Evolutionary conservation across 2,797 vertebrate genomes (phyloP), one percentile per base, ranked within the genome.

Genomic region (Thamnophis elegans): DNA sequence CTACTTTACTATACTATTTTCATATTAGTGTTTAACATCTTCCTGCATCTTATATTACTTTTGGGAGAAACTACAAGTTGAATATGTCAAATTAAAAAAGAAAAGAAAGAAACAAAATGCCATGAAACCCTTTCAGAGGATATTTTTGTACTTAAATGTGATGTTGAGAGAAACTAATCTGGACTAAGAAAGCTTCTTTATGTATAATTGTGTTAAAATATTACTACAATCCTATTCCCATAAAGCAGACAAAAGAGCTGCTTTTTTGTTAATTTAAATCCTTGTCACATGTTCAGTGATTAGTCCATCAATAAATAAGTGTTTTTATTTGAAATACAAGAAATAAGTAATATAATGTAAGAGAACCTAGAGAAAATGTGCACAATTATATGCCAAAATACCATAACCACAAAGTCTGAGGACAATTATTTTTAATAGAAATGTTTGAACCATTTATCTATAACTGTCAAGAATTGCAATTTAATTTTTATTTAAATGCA

Each of bases 401-500:
- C 92, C 92, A 92, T 90, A 6, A 92, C 92, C 87, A 92, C 89
- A 78, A 92, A 92, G 58, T 89, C 89, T 94, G 88, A 82, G n/a
- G 68, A 32, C 85, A 92, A 95, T 62, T 10, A 6, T 95, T 93
- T 95, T 93, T 53, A 6, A 88, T 93, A 92, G 3, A 55, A 55
- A 51, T 36, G 90, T 94, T 91, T 94, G 68, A 93, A 91, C 92
- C 88, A 58, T 92, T 85, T 95, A 42, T 10, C 87, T 68, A 92
- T 88, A 85, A 55, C 90, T 95, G 96, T 95, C 96, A 97, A 87
- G 25, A 93, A 95, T 95, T 96, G 89, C 95, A 96, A 93, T 95
- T 97, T 94, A 95, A 96, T 91, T 96, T 96, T 96, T 97, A 96
- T 95, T 96, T 85, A 78, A 95, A 94, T 95, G 95, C 93, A 91